Percentiles rank a stretch among this genome's conserved stretches.
These are phyloP conservation scores for Drosophila recens DNA, from an alignment of 2,888 invertebrate genomes.

Conservation along the genomic window DNA sequence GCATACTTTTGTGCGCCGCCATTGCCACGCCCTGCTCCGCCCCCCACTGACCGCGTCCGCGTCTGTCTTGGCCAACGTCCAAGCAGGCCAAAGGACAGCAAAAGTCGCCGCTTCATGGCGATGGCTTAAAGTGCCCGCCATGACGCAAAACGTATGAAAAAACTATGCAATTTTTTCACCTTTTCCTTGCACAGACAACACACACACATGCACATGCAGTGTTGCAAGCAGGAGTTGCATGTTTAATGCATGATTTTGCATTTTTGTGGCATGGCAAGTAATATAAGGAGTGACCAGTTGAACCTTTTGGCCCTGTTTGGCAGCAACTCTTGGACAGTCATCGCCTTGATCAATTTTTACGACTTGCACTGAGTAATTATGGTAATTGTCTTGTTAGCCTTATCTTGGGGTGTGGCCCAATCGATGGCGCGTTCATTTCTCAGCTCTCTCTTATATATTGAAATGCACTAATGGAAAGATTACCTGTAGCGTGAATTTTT, in stretches of 20 bases:
- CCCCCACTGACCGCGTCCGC: too few relatives aligned
- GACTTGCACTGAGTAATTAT: conserved; percentile 56
- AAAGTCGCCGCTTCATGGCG: conserved; percentile 33
- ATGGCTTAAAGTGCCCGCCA: conserved; percentile 52
- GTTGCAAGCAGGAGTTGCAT: conserved; percentile 47
- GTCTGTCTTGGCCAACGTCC: conserved; percentile 61
- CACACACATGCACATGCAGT: conserved; percentile 5
- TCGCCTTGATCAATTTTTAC: conserved; percentile 50
- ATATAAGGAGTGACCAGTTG: conserved; percentile 35
- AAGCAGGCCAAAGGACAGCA: conserved; percentile 48
- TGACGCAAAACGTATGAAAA: conserved; percentile 66
- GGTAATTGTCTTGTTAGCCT: conserved; percentile 63
- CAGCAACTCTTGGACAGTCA: conserved; percentile 28
- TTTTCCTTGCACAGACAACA: conserved; percentile 8
- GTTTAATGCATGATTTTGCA: conserved; percentile 64
- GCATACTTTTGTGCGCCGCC: conserved; percentile 50
- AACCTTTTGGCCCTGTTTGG: background rate
- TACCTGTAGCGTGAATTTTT: conserved; percentile 12
- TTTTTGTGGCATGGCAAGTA: conserved; percentile 24
- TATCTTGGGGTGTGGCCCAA: conserved; percentile 37
- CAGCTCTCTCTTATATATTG: conserved; percentile 13
- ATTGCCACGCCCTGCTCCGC: conserved; percentile 25
- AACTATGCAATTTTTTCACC: conserved; percentile 43
- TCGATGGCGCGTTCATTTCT: conserved; percentile 35
- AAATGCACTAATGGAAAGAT: conserved; percentile 41